Conservation (phyloP, 2,888 invertebrate species). For the Tenthredo amoena region DNA sequence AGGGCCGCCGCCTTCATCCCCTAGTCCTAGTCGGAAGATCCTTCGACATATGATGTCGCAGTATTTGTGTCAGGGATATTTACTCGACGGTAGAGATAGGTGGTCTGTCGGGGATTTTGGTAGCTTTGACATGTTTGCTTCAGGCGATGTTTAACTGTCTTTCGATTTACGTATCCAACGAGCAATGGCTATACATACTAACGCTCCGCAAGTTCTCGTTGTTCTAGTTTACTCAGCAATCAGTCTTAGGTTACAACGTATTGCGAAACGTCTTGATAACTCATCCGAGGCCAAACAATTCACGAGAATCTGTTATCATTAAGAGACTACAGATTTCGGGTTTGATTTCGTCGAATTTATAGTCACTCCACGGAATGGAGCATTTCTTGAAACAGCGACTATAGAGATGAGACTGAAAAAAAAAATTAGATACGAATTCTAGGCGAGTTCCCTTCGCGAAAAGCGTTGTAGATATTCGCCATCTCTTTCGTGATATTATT, state of each 20-base stretch:
- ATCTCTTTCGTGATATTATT: background rate
- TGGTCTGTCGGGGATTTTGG: background rate
- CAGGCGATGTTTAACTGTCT: background rate
- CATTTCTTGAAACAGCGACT: background rate
- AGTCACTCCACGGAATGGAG: background rate
- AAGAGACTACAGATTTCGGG: background rate
- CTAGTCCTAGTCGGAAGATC: background rate
- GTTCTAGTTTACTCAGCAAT: background rate
- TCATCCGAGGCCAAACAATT: background rate
- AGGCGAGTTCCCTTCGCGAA: background rate
- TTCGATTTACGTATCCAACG: background rate
- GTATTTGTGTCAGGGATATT: background rate
- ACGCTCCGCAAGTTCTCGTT: background rate
- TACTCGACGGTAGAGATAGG: background rate
- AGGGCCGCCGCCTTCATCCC: background rate
- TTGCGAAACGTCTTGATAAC: background rate
- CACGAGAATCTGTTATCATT: background rate
- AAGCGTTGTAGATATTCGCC: background rate
- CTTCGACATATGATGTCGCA: background rate
- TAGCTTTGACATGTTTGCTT: slow-evolving; percentile 15
- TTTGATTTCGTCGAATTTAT: background rate
- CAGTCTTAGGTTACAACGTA: background rate
- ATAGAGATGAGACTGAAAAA: background rate
- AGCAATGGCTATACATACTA: background rate
- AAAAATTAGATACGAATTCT: background rate